phyloP scores from a whole-genome alignment of 2,888 invertebrate genomes.

The Schizaphis graminum region DNA sequence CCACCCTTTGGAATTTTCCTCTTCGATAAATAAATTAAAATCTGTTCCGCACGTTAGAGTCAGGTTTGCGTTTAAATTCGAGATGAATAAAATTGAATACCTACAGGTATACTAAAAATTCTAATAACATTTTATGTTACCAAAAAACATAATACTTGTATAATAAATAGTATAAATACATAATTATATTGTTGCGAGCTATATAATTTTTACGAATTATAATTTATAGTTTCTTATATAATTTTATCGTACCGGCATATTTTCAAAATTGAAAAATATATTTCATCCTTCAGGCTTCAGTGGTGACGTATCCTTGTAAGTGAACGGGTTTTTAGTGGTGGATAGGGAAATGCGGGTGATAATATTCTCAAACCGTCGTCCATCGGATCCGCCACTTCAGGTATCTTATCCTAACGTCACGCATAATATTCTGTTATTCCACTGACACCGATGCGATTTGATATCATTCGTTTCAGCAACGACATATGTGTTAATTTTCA shows the following conservation, averaged over 20 bases:
- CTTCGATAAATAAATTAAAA: background rate
- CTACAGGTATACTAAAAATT: background rate
- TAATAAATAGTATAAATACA: background rate
- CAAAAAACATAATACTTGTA: background rate
- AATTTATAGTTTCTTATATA: background rate
- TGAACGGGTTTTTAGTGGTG: background rate
- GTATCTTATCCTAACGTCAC: background rate
- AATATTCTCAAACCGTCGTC: background rate
- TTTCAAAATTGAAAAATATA: background rate
- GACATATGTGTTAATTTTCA: conserved; percentile 70
- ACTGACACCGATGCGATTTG: background rate
- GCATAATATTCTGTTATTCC: background rate
- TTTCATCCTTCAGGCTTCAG: background rate
- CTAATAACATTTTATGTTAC: background rate
- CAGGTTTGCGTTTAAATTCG: background rate
- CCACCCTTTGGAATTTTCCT: background rate
- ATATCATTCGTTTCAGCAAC: background rate
- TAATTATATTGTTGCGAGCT: background rate
- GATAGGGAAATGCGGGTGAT: background rate
- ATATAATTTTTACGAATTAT: background rate
- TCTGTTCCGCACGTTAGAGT: background rate
- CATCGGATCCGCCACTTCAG: background rate
- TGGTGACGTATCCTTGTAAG: background rate
- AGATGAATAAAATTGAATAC: background rate
- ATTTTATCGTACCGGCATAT: background rate